Percentiles rank a stretch among this genome's conserved stretches.
phyloP scores from a whole-genome alignment of 2,888 invertebrate genomes.

The Daptonema setosum region DNA sequence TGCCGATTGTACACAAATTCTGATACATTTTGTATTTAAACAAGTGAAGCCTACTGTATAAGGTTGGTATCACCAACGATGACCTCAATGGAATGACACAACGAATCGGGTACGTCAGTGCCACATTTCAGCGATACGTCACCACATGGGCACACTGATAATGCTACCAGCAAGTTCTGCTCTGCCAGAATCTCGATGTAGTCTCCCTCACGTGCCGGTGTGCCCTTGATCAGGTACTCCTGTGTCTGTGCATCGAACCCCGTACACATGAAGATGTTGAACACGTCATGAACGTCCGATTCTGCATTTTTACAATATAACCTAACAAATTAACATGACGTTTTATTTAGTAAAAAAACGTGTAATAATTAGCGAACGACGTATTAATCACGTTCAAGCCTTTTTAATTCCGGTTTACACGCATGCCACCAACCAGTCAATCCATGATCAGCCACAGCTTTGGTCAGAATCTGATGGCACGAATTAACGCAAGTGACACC shows the following conservation, averaged over 20 bases:
- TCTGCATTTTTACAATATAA: too few relatives aligned
- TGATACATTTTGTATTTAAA: too few relatives aligned
- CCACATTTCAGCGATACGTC: neutral
- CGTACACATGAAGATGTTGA: slow-evolving; percentile 3
- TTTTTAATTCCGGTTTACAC: too few relatives aligned
- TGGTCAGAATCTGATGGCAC: neutral
- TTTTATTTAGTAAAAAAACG: neutral
- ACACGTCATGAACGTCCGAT: slow-evolving; percentile 2
- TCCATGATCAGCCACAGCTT: neutral
- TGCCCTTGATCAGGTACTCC: slow-evolving; percentile 2
- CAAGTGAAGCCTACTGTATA: too few relatives aligned
- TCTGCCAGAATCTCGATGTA: neutral
- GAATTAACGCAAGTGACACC: neutral
- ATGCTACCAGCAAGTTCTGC: neutral
- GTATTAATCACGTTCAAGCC: too few relatives aligned
- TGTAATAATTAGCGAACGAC: too few relatives aligned
- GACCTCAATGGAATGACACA: neutral
- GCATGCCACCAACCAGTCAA: too few relatives aligned
- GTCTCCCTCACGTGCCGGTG: neutral
- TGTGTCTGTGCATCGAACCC: neutral
- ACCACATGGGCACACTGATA: neutral
- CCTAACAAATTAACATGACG: neutral
- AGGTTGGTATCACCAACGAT: neutral
- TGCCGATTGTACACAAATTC: too few relatives aligned
- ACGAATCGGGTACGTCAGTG: neutral